Evolutionary conservation across 2,797 vertebrate species (phyloP).

Genomic region (Acridotheres tristis): DNA sequence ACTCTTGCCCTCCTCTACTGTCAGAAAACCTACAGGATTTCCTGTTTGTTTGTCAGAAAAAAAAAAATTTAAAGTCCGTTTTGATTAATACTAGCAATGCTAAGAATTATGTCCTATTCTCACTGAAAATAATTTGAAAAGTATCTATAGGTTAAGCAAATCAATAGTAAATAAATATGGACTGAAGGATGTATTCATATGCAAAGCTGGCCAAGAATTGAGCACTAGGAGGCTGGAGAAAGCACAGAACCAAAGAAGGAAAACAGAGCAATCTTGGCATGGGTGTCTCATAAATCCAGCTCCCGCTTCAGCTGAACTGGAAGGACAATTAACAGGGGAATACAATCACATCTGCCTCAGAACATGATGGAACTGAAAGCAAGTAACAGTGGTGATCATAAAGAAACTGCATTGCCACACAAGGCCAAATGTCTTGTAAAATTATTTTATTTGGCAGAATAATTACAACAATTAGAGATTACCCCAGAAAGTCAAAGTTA

Average conservation of each 20-base stretch:
- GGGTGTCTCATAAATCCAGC: not conserved
- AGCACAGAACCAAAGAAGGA: conserved; percentile 7
- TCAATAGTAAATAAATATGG: not conserved
- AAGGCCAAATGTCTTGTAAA: not conserved
- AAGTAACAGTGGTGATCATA: not conserved
- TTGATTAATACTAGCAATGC: not conserved
- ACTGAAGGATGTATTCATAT: not conserved
- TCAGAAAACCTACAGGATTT: not conserved
- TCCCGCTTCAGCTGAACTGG: not conserved
- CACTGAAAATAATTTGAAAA: not conserved
- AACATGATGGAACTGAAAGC: not conserved
- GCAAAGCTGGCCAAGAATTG: not conserved
- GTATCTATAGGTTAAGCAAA: not conserved
- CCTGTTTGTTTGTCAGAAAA: not conserved
- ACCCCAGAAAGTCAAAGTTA: not conserved
- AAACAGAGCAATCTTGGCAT: not conserved
- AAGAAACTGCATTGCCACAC: not conserved
- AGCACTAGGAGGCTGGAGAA: not conserved
- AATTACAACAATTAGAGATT: not conserved
- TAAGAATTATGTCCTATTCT: not conserved
- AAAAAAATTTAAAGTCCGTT: not conserved
- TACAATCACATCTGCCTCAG: not conserved
- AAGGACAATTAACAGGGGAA: not conserved
- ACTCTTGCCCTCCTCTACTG: not conserved
- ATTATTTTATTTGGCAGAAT: conserved; percentile 28